Conservation (phyloP, 1,140 invertebrate genomes). For the Caenorhabditis briggsae region DNA sequence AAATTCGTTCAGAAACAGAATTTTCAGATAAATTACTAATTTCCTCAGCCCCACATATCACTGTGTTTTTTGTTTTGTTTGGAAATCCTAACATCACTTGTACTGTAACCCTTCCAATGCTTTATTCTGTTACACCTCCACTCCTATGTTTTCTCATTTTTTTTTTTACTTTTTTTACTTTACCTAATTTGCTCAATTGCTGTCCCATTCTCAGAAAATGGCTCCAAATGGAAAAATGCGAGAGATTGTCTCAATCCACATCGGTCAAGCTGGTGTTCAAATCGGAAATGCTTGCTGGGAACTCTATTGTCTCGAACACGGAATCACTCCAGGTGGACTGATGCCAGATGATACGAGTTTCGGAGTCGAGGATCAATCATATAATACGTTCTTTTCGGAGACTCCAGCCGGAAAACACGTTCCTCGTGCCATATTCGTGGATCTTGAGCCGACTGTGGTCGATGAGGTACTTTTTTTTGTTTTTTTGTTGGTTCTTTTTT, state of each 20-base stretch:
- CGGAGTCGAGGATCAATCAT: constrained; percentile 58
- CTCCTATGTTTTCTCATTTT: background rate
- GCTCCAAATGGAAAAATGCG: constrained; percentile 49
- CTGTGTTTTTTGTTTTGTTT: too few species aligned
- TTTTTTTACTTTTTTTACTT: too few species aligned
- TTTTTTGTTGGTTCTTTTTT: too few species aligned
- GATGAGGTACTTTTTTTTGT: constrained; percentile 77
- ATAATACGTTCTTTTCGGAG: constrained; percentile 66
- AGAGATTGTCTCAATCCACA: constrained; percentile 88
- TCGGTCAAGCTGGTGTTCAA: constrained; percentile 90
- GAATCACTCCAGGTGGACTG: constrained; percentile 62
- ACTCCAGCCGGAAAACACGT: constrained; percentile 79
- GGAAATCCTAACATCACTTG: too few species aligned
- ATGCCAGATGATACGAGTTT: constrained; percentile 59
- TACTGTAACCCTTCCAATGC: too few species aligned
- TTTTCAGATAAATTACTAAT: background rate
- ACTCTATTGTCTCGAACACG: constrained; percentile 86
- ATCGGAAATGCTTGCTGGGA: constrained; percentile 88
- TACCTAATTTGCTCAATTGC: background rate
- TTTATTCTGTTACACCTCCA: too few species aligned
- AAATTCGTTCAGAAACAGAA: background rate
- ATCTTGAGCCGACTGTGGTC: constrained; percentile 80
- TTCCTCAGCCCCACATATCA: too few species aligned
- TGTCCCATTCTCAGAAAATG: constrained; percentile 39
- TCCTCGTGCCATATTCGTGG: constrained; percentile 79